phyloP scores from a whole-genome alignment of 2,888 invertebrate species.

The Troilus luridus region DNA sequence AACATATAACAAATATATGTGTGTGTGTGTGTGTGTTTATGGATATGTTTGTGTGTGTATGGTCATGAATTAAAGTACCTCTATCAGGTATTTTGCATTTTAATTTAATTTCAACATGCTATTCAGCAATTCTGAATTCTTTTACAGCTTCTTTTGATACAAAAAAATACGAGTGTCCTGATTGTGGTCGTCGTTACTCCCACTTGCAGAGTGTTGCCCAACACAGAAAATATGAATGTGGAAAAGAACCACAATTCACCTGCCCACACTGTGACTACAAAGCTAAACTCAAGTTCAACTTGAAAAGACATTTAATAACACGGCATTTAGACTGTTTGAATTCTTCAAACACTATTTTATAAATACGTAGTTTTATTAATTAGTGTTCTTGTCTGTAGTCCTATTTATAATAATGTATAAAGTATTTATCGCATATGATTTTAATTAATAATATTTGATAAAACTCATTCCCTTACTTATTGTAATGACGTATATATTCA shows the following conservation, averaged over 20 bases:
- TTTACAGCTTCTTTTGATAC: slow-evolving; percentile 34
- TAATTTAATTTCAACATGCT: neutral
- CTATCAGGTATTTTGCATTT: neutral
- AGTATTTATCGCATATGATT: neutral
- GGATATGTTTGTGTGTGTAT: neutral
- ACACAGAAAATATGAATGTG: slow-evolving; percentile 64
- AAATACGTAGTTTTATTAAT: neutral
- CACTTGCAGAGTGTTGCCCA: slow-evolving; percentile 58
- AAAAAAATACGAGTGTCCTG: slow-evolving; percentile 39
- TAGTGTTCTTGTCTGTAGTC: neutral
- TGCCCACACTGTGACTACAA: slow-evolving; percentile 64
- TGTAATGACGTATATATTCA: neutral
- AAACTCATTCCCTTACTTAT: neutral
- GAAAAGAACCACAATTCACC: slow-evolving; percentile 65
- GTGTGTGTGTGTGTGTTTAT: neutral
- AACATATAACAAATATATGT: neutral
- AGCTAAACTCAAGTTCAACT: slow-evolving; percentile 64
- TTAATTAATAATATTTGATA: neutral
- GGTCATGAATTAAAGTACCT: neutral
- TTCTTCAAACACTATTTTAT: neutral
- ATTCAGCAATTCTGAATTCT: neutral
- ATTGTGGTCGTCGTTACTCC: slow-evolving; percentile 49
- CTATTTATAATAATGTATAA: neutral
- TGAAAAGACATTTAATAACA: slow-evolving; percentile 63
- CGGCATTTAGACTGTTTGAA: slow-evolving; percentile 55